phyloP scores from a whole-genome alignment of 2,113 vertebrate species.

The Jaculus jaculus region DNA sequence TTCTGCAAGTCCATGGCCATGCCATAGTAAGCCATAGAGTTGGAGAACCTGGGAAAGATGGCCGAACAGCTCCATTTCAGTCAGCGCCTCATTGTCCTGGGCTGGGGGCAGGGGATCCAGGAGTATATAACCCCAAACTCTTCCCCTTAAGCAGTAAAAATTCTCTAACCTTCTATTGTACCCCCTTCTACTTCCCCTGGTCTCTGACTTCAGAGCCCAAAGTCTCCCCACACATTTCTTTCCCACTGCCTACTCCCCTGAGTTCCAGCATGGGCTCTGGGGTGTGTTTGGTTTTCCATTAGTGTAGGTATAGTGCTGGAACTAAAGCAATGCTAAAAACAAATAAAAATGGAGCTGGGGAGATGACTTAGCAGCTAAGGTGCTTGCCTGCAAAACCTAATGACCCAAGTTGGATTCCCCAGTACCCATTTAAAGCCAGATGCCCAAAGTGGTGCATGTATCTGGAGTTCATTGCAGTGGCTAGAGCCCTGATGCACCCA shows the following conservation, averaged over 20 bases:
- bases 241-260: not conserved
- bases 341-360: not conserved
- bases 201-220: not conserved
- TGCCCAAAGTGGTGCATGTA: too few species aligned
- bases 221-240: not conserved
- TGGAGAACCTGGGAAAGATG: conserved; percentile 82
- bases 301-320: not conserved
- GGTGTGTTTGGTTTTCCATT: not conserved
- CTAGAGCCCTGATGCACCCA: too few species aligned
- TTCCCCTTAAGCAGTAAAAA: not conserved
- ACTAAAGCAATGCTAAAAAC: not conserved
- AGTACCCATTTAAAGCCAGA: too few species aligned
- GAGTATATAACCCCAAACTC: not conserved
- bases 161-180: not conserved
- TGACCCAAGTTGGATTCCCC: too few species aligned
- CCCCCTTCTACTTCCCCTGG: not conserved
- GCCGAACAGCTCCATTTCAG: not conserved
- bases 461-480: too few species aligned
- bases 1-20: conserved; percentile 92
- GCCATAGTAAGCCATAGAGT: conserved; percentile 91
- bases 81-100: not conserved
- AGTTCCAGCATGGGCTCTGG: not conserved
- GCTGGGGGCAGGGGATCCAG: not conserved
- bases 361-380: too few species aligned
- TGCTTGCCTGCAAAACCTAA: too few species aligned